Evolutionary conservation across 2,113 vertebrate genomes (phyloP).

Genomic region (Dunckerocampus dactyliophorus): DNA sequence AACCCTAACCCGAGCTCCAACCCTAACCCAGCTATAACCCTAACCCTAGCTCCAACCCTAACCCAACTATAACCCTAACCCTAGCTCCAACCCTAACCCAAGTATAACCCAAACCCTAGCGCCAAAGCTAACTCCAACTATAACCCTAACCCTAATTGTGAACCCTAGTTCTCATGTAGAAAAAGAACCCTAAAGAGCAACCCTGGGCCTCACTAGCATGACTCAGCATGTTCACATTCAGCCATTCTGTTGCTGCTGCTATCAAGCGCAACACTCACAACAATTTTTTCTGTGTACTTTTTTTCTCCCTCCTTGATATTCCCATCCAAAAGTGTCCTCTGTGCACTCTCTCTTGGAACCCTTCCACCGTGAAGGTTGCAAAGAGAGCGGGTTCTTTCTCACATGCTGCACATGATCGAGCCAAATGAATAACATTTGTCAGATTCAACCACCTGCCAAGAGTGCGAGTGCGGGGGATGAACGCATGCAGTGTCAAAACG

Average conservation of each 20-base stretch:
- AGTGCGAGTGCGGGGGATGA: background rate
- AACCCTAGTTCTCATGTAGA: background rate
- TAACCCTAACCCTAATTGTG: background rate
- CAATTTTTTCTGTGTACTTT: background rate
- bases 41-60: background rate
- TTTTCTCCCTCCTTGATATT: constrained; percentile 2
- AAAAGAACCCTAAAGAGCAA: background rate
- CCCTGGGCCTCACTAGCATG: background rate
- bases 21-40: background rate
- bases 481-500: background rate
- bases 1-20: background rate
- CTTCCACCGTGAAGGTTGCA: constrained; percentile 11
- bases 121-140: background rate
- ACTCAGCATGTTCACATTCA: constrained; percentile 1
- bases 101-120: no score
- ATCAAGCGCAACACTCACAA: background rate
- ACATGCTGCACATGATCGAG: constrained; percentile 7
- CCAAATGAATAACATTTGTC: constrained; percentile 16
- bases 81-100: no score
- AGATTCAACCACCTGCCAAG: constrained; percentile 10
- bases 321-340: background rate
- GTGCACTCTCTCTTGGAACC: constrained; percentile 22
- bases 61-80: no score
- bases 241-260: background rate
- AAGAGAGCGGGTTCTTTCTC: constrained; percentile 6